Conservation (phyloP, 2,888 invertebrate species). For the Tipula vernalis region DNA sequence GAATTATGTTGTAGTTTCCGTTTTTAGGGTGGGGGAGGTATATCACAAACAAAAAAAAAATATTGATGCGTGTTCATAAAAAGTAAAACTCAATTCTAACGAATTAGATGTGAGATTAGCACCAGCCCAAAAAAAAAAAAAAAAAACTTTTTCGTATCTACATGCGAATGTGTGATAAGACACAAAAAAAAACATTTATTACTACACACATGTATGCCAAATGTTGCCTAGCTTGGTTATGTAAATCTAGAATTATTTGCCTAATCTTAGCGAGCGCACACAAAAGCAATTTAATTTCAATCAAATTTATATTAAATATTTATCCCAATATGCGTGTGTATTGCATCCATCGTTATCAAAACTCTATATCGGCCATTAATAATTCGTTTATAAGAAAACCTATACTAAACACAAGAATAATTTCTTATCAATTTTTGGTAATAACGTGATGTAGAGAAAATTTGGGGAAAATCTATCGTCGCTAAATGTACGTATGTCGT, state of each 20-base stretch:
- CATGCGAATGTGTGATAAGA: neutral
- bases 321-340: neutral
- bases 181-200: neutral
- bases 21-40: neutral
- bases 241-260: neutral
- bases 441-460: neutral
- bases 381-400: neutral
- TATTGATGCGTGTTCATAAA: neutral
- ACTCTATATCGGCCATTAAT: neutral
- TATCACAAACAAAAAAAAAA: neutral
- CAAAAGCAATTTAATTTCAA: neutral
- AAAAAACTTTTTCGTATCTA: neutral
- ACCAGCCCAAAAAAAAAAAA: neutral
- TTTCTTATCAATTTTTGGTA: neutral
- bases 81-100: neutral
- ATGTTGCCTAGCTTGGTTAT: neutral
- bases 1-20: neutral
- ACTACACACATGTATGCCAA: neutral
- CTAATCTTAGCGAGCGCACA: neutral
- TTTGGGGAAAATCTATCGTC: neutral
- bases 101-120: neutral
- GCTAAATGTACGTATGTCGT: too few species aligned
- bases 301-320: neutral
- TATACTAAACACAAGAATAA: neutral
- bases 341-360: neutral